These are phyloP conservation scores for Charanyca ferruginea DNA, from an alignment of 2,888 invertebrate species.

Conservation along the genomic window DNA sequence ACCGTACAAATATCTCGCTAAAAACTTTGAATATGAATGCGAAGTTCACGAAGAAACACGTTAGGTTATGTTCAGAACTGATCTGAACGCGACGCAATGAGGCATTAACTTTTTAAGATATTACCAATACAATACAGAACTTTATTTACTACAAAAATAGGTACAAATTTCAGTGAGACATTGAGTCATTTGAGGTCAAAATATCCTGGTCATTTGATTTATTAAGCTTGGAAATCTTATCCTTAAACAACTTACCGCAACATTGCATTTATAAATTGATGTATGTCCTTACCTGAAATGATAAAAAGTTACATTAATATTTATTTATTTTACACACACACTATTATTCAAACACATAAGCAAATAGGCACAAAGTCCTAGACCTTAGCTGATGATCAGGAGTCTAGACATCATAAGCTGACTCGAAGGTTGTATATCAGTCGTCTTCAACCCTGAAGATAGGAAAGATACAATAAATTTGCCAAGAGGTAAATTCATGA, in stretches of 20 bases:
- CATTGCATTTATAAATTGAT: conserved; percentile 11
- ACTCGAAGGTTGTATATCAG: conserved; percentile 38
- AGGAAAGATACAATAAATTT: conserved; percentile 20
- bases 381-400: conserved; percentile 10
- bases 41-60: too few species aligned
- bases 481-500: neutral
- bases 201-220: conserved; percentile 11
- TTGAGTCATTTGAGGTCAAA: conserved; percentile 2
- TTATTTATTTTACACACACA: too few species aligned
- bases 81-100: too few species aligned
- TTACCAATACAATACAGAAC: too few species aligned
- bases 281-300: conserved; percentile 52
- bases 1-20: too few species aligned
- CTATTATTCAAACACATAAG: too few species aligned
- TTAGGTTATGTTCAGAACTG: too few species aligned
- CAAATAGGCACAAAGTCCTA: conserved; percentile 17
- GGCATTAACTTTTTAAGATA: too few species aligned
- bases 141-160: too few species aligned
- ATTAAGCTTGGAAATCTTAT: conserved; percentile 17
- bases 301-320: conserved; percentile 45
- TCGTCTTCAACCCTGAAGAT: conserved; percentile 11
- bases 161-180: neutral
- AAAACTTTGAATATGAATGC: too few species aligned
- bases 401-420: conserved; percentile 29
- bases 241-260: conserved; percentile 44